Evolutionary conservation across 2,888 invertebrate genomes (phyloP).

Genomic region (Xanthorhoe designata): DNA sequence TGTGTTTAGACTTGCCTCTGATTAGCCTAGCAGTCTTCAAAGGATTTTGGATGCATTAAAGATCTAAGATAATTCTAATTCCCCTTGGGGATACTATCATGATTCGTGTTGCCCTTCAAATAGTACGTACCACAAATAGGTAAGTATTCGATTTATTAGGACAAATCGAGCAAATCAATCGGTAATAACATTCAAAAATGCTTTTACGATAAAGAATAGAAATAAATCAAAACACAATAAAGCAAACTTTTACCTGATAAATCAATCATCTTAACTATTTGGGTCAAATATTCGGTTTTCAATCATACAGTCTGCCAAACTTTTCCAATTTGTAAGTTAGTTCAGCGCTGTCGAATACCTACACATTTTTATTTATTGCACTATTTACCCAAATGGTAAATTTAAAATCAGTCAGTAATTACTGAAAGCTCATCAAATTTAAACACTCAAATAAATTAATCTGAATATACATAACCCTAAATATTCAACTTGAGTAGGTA

Average conservation of each 20-base stretch:
- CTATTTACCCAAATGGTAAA: neutral
- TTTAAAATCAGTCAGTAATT: neutral
- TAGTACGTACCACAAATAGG: too few relatives aligned
- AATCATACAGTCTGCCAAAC: slow-evolving; percentile 22
- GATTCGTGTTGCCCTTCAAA: too few relatives aligned
- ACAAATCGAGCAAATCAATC: too few relatives aligned
- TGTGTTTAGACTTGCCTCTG: too few relatives aligned
- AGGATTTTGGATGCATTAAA: too few relatives aligned
- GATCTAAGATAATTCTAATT: too few relatives aligned
- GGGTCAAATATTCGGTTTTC: slow-evolving; percentile 17
- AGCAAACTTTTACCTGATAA: slow-evolving; percentile 8
- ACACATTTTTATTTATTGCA: slow-evolving; percentile 5
- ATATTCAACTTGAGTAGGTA: too few relatives aligned
- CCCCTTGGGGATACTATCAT: too few relatives aligned
- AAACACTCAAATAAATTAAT: too few relatives aligned
- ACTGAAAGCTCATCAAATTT: neutral
- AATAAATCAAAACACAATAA: neutral
- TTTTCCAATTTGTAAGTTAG: slow-evolving; percentile 27
- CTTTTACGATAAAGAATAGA: neutral
- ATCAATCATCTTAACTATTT: slow-evolving; percentile 25
- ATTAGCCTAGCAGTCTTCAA: too few relatives aligned
- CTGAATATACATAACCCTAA: too few relatives aligned
- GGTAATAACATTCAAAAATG: neutral
- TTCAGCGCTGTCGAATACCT: slow-evolving; percentile 5
- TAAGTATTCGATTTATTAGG: too few relatives aligned